These are phyloP conservation scores for Isichthys henryi DNA, from an alignment of 2,113 vertebrate species.

Conservation along the genomic window DNA sequence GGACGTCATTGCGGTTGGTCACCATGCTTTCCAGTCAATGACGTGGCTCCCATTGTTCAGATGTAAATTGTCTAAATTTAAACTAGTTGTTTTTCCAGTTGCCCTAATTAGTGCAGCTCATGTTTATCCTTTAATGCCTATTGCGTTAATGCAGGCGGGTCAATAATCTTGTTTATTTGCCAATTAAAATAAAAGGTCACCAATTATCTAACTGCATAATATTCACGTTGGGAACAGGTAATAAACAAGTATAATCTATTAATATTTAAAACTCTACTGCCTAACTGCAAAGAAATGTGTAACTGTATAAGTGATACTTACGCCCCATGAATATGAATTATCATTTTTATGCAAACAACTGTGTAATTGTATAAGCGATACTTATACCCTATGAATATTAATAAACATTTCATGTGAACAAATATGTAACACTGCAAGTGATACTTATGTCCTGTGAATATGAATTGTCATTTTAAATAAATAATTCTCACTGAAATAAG, in stretches of 20 bases:
- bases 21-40: not conserved
- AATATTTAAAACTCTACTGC: not conserved
- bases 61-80: slow-evolving; percentile 10
- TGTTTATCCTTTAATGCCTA: slow-evolving; percentile 21
- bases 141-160: slow-evolving; percentile 10
- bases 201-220: slow-evolving; percentile 12
- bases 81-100: slow-evolving; percentile 8
- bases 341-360: not conserved
- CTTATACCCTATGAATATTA: not conserved
- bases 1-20: not conserved
- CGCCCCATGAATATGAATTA: not conserved
- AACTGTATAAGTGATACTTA: not conserved
- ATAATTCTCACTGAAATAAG: not conserved
- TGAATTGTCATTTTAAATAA: not conserved
- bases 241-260: not conserved
- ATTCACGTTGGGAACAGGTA: not conserved
- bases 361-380: not conserved
- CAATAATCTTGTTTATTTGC: slow-evolving; percentile 19
- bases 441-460: not conserved
- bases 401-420: not conserved
- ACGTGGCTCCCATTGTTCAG: slow-evolving; percentile 3
- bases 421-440: not conserved
- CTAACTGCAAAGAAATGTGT: not conserved
- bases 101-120: slow-evolving; percentile 21
- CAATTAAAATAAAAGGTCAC: slow-evolving; percentile 20